phyloP scores from a whole-genome alignment of 2,888 invertebrate genomes.

The Idaea straminata region DNA sequence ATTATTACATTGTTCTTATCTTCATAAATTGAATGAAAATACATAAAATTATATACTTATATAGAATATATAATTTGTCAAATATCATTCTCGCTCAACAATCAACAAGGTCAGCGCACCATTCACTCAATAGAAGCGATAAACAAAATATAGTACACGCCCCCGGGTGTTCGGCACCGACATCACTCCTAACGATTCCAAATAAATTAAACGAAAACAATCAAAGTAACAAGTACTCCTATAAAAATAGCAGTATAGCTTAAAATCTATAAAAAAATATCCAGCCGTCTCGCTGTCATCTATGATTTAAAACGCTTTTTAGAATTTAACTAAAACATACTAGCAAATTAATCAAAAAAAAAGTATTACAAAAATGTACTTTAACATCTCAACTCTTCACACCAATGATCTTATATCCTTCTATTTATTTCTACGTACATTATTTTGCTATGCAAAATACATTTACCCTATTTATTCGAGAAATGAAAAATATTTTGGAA shows the following conservation, averaged over 20 bases:
- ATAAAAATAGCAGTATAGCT: constrained; percentile 78
- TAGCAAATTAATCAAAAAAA: constrained; percentile 46
- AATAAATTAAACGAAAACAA: constrained; percentile 53
- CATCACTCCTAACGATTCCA: constrained; percentile 44
- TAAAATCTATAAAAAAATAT: constrained; percentile 78
- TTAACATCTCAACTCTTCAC: constrained; percentile 49
- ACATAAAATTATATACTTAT: constrained; percentile 76
- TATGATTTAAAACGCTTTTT: constrained; percentile 70
- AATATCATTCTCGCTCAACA: constrained; percentile 75
- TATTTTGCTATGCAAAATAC: constrained; percentile 79
- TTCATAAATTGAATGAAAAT: constrained; percentile 76
- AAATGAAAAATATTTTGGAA: constrained; percentile 70
- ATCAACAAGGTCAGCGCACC: constrained; percentile 62
- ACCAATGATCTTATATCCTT: constrained; percentile 51
- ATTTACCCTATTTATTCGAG: constrained; percentile 62
- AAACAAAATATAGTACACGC: constrained; percentile 36
- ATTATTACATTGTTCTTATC: constrained; percentile 80
- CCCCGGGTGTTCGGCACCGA: constrained; percentile 26
- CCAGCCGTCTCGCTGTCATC: constrained; percentile 66
- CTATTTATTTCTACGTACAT: constrained; percentile 57
- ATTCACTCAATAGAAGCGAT: constrained; percentile 40
- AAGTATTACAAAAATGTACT: constrained; percentile 45
- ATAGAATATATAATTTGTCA: constrained; percentile 74
- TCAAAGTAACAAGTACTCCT: constrained; percentile 65
- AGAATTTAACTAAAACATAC: constrained; percentile 62